Conservation (phyloP, 1,140 invertebrate species). For the Dufourea novaeangliae region DNA sequence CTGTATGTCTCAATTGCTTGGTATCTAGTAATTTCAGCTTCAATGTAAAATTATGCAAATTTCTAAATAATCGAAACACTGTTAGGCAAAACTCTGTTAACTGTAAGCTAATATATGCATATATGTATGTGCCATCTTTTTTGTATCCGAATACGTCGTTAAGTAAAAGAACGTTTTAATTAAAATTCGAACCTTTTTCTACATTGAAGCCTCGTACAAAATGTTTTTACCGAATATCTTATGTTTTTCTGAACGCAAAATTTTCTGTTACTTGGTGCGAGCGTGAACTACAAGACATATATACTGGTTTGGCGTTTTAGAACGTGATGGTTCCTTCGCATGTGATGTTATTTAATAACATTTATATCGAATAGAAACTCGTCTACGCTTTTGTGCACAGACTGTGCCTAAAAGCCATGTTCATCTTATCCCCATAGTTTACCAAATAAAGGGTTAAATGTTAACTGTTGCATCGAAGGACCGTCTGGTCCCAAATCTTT, state of each 20-base stretch:
- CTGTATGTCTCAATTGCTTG: too few relatives aligned
- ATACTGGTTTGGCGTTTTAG: background rate
- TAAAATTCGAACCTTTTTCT: too few relatives aligned
- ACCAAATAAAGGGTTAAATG: slow-evolving; percentile 41
- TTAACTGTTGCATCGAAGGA: slow-evolving; percentile 5
- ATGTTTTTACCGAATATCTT: background rate
- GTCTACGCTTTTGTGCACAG: background rate
- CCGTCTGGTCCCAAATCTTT: background rate
- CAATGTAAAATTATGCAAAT: too few relatives aligned
- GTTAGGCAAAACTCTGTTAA: too few relatives aligned
- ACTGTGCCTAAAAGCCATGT: slow-evolving; percentile 8
- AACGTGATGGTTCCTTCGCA: slow-evolving; percentile 8
- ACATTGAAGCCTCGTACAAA: background rate
- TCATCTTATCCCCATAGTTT: background rate
- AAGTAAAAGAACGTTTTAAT: too few relatives aligned
- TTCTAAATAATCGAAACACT: too few relatives aligned
- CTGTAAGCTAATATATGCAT: too few relatives aligned
- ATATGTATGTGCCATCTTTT: too few relatives aligned
- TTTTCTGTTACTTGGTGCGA: background rate
- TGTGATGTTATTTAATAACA: slow-evolving; percentile 8
- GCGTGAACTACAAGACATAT: background rate
- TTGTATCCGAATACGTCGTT: too few relatives aligned
- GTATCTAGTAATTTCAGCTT: too few relatives aligned
- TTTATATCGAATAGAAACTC: slow-evolving; percentile 3
- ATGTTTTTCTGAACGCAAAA: background rate